A percentile compares a stretch with the other conserved stretches of the same genome.
Conservation (phyloP, 2,888 invertebrate species). For the Notocelia uddmanniana region DNA sequence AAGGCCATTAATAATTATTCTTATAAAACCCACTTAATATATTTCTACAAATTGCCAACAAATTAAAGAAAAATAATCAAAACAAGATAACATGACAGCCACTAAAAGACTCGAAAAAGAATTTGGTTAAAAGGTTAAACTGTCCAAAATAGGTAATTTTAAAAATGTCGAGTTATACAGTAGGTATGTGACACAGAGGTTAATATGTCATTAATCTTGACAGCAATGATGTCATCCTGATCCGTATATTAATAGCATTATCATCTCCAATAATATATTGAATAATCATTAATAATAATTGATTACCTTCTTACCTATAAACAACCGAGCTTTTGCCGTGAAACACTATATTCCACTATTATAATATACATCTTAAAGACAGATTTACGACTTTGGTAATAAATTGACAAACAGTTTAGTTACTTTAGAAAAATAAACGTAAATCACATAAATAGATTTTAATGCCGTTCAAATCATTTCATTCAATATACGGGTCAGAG, state of each 20-base stretch:
- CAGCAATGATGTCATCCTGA: slow-evolving; percentile 37
- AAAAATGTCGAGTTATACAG: slow-evolving; percentile 36
- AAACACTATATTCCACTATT: slow-evolving; percentile 1
- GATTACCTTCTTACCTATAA: slow-evolving; percentile 16
- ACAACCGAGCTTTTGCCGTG: slow-evolving; percentile 21
- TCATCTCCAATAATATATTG: slow-evolving; percentile 20
- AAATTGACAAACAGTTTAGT: slow-evolving; percentile 12
- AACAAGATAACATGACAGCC: slow-evolving; percentile 24
- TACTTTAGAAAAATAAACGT: not conserved
- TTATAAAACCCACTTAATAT: not conserved
- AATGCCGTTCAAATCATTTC: not conserved
- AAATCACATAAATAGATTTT: not conserved
- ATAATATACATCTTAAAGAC: slow-evolving; percentile 13
- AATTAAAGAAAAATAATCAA: slow-evolving; percentile 11
- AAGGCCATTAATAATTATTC: not conserved
- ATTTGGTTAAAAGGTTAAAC: slow-evolving; percentile 6
- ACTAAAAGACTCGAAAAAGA: slow-evolving; percentile 15
- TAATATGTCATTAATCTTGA: slow-evolving; percentile 41
- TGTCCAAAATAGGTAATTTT: slow-evolving; percentile 23
- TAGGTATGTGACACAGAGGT: slow-evolving; percentile 41
- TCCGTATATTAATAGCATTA: slow-evolving; percentile 28
- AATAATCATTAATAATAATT: slow-evolving; percentile 38
- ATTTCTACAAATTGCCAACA: not conserved
- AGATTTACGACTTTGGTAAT: slow-evolving; percentile 38
- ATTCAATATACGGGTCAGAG: not conserved